Evolutionary conservation across 2,888 invertebrate species (phyloP).

Genomic region (Meteorus cinctellus): DNA sequence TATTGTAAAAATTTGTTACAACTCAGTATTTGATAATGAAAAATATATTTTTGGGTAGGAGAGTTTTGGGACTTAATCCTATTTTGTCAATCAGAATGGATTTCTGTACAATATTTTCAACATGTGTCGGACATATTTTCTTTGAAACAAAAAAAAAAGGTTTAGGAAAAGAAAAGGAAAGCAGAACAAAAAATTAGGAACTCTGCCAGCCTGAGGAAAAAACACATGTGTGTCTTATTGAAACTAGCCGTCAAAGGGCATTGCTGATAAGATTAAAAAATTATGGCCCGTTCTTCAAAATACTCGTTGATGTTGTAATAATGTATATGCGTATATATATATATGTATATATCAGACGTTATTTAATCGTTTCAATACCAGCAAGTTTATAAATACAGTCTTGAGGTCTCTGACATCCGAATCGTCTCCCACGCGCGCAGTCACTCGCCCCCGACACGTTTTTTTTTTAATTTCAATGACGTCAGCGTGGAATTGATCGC

Average conservation of each 20-base stretch:
- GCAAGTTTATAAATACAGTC: conserved; percentile 4
- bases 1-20: background rate
- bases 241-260: background rate
- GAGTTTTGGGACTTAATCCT: too few relatives aligned
- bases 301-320: background rate
- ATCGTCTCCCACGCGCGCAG: background rate
- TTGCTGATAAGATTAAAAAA: background rate
- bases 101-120: background rate
- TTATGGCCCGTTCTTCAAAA: background rate
- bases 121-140: conserved; percentile 7
- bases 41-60: too few relatives aligned
- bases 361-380: background rate
- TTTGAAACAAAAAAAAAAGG: background rate
- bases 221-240: background rate
- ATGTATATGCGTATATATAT: background rate
- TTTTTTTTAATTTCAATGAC: background rate
- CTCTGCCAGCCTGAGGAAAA: background rate
- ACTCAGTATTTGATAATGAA: too few relatives aligned
- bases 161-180: background rate
- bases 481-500: background rate
- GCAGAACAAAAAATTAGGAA: background rate
- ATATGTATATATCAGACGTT: background rate
- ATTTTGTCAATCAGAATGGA: background rate
- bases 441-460: background rate
- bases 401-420: conserved; percentile 5